Conservation (phyloP, 2,888 invertebrate genomes). For the Epirrhoe alternata region DNA sequence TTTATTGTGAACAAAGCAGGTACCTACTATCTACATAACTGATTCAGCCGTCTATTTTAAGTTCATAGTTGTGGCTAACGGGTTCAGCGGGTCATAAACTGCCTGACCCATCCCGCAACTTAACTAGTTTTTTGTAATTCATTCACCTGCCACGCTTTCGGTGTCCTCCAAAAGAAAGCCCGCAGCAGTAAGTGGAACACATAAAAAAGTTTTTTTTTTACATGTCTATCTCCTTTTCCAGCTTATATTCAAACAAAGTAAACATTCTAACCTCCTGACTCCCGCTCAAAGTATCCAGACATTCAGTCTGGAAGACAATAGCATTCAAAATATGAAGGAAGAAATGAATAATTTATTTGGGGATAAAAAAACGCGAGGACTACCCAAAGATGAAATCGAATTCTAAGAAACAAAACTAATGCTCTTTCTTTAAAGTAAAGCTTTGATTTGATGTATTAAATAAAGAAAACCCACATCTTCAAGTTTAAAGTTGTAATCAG, state of each 20-base stretch:
- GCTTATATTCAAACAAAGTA: slow-evolving; percentile 67
- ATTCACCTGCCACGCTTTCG: too few relatives aligned
- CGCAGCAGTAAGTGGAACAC: too few relatives aligned
- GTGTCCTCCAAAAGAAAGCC: too few relatives aligned
- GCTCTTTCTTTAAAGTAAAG: not conserved
- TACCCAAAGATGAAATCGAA: slow-evolving; percentile 17
- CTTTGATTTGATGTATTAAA: not conserved
- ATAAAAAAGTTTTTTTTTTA: too few relatives aligned
- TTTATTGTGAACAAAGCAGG: too few relatives aligned
- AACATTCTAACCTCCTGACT: slow-evolving; percentile 59
- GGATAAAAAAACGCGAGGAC: slow-evolving; percentile 25
- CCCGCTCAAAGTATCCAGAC: slow-evolving; percentile 49
- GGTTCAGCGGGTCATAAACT: too few relatives aligned
- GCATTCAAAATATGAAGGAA: slow-evolving; percentile 33
- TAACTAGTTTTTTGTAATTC: too few relatives aligned
- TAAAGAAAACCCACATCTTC: slow-evolving; percentile 19
- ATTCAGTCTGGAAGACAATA: slow-evolving; percentile 42
- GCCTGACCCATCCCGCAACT: too few relatives aligned
- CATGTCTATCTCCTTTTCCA: slow-evolving; percentile 54
- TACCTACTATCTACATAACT: too few relatives aligned
- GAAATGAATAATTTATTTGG: slow-evolving; percentile 17
- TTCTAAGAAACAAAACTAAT: slow-evolving; percentile 10
- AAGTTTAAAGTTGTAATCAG: slow-evolving; percentile 29
- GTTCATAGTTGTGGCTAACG: too few relatives aligned
- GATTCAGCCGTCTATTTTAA: too few relatives aligned